Conservation (phyloP, 2,888 invertebrate species). For the Athrips mouffetella region DNA sequence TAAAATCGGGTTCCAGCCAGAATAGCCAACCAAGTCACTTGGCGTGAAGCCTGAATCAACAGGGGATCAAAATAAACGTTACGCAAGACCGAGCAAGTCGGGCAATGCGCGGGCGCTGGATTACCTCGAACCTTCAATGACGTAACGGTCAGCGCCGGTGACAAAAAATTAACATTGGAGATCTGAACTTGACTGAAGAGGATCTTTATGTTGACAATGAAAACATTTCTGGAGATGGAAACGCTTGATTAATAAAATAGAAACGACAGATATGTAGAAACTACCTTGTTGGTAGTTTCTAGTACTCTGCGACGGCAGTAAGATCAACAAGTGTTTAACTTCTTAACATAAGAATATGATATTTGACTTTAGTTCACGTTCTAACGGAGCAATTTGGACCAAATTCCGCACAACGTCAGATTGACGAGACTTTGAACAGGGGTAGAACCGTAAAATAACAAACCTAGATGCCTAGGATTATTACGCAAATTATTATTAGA, state of each 20-base stretch:
- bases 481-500: no score
- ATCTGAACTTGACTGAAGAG: constrained; percentile 33
- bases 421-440: no score
- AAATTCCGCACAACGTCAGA: no score
- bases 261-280: not conserved
- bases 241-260: not conserved
- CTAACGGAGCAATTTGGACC: no score
- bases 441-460: no score
- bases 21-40: not conserved
- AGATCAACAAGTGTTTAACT: no score
- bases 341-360: no score
- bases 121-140: constrained; percentile 49
- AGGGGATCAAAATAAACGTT: constrained; percentile 41
- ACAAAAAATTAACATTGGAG: constrained; percentile 52
- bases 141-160: constrained; percentile 44
- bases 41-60: not conserved
- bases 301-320: no score
- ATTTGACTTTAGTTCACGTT: no score
- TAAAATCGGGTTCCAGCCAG: not conserved
- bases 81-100: constrained; percentile 56
- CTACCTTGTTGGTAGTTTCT: no score
- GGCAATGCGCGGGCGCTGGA: constrained; percentile 44
- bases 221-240: not conserved
- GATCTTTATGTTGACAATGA: not conserved
- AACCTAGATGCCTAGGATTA: no score